Evolutionary conservation across 2,797 vertebrate genomes (phyloP).

Genomic region (Harpagifer antarcticus): DNA sequence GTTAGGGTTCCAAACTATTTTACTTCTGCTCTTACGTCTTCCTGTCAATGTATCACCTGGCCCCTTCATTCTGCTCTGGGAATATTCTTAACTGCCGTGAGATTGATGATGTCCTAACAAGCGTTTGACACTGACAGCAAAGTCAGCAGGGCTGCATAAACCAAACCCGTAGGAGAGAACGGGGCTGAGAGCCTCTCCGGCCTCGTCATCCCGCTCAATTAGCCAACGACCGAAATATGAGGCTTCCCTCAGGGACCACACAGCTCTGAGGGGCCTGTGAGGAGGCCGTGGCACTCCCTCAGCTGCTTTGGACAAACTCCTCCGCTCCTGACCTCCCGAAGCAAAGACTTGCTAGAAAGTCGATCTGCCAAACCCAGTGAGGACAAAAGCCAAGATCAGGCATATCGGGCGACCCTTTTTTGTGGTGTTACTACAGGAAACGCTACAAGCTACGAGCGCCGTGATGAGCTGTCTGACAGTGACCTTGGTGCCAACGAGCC

Average conservation of each 20-base stretch:
- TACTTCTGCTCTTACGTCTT: slow-evolving; percentile 34
- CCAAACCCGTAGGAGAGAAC: slow-evolving; percentile 77
- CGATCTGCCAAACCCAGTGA: slow-evolving; percentile 9
- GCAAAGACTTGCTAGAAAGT: slow-evolving; percentile 11
- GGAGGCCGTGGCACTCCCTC: slow-evolving; percentile 28
- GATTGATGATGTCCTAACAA: slow-evolving; percentile 88
- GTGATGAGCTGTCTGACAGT: slow-evolving; percentile 61
- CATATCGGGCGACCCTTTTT: slow-evolving; percentile 33
- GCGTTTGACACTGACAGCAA: slow-evolving; percentile 88
- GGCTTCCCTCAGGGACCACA: slow-evolving; percentile 72
- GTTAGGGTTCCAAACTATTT: slow-evolving; percentile 19
- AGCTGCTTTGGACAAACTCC: slow-evolving; percentile 17
- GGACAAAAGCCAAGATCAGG: slow-evolving; percentile 31
- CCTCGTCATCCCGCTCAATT: slow-evolving; percentile 85
- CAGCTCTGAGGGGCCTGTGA: slow-evolving; percentile 53
- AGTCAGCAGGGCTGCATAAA: slow-evolving; percentile 88
- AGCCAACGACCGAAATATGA: slow-evolving; percentile 81
- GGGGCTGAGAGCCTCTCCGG: slow-evolving; percentile 68
- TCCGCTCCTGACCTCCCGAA: slow-evolving; percentile 22
- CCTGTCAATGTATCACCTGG: slow-evolving; percentile 77
- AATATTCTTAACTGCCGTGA: slow-evolving; percentile 84
- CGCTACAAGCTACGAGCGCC: slow-evolving; percentile 17
- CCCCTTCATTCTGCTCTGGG: slow-evolving; percentile 80
- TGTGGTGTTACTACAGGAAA: slow-evolving; percentile 61
- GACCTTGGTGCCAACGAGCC: slow-evolving; percentile 53